Base-by-base conservation (phyloP, 2,113 vertebrate species). In the Aphelocoma coerulescens region DNA sequence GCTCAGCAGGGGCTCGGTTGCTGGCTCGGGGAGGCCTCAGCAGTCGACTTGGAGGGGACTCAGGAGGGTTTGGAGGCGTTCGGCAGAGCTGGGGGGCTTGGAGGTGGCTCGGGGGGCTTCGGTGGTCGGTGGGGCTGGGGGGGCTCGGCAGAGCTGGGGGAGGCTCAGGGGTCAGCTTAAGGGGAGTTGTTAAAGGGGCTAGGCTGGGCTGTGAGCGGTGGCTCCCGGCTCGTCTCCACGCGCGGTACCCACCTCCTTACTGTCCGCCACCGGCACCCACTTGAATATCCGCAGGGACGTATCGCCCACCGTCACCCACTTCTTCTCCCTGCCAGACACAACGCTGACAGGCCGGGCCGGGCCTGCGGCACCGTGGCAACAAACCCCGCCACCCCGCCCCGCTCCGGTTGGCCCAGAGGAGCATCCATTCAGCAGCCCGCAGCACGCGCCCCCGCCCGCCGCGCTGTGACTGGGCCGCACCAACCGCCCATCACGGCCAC, bases 301-400 rank as follows among this genome's bases (percentile, higher is more conserved):
- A 96, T 99, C 99, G 21, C 99, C 99, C 51, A 99, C 99, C 32
- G 99, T 99, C 95, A 99, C 99, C 99, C 99, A 99, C 95, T 99
- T 99, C 97, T 99, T 99, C 98, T 99, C 99, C 99, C 99, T 99
- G 61, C 32, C 37, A 26, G 58, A 73, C 59, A 33, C 46, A 32
- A 23, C 32, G 27, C 35, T 67, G 62, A 57, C 20, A 33, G 11
- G 16, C 26, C 57, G 46, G 26, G 24, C 57, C 21, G 32, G 37
- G 20, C 55, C 67, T 4, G 20, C 23, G 35, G 2, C 35, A 19
- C 83, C 27, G 16, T 28, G 82, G 90, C 92, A 90, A 95, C 80
- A 87, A 54, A 74, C 48, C 89, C 59, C 83, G 48, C 86, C 87
- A 37, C 17, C 3, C 13, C 30, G 3, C 21, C 23, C 1, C 11